Conservation (phyloP, 2,888 invertebrate species). For the Iselma pallidipennis region DNA sequence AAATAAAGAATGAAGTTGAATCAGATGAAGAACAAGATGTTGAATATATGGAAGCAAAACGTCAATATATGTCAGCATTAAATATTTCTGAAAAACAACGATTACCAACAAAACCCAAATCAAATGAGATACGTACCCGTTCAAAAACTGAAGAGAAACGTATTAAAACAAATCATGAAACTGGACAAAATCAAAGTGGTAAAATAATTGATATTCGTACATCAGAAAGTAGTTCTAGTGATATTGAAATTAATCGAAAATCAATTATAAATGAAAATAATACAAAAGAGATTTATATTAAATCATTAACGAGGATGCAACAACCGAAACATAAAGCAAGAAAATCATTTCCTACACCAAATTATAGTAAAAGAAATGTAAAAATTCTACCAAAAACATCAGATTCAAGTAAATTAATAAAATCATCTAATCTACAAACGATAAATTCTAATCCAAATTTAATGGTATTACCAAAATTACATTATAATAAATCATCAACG, state of each 20-base stretch:
- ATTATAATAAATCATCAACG: conserved; percentile 13
- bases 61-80: conserved; percentile 48
- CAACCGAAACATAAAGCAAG: conserved; percentile 45
- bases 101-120: conserved; percentile 34
- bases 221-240: not conserved
- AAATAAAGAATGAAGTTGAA: conserved; percentile 50
- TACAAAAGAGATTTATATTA: conserved; percentile 44
- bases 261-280: not conserved
- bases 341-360: conserved; percentile 47
- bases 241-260: conserved; percentile 19
- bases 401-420: not conserved
- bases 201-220: not conserved
- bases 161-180: not conserved
- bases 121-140: conserved; percentile 43
- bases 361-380: conserved; percentile 24
- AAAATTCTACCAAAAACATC: conserved; percentile 19
- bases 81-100: conserved; percentile 48
- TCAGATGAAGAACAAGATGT: conserved; percentile 41
- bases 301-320: conserved; percentile 46
- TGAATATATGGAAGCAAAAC: conserved; percentile 45
- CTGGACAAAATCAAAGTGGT: not conserved
- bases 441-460: not conserved
- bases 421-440: conserved; percentile 3
- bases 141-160: conserved; percentile 47
- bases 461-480: conserved; percentile 20